These are phyloP conservation scores for Nasua narica DNA, from an alignment of 2,797 vertebrate genomes.

Conservation along the genomic window DNA sequence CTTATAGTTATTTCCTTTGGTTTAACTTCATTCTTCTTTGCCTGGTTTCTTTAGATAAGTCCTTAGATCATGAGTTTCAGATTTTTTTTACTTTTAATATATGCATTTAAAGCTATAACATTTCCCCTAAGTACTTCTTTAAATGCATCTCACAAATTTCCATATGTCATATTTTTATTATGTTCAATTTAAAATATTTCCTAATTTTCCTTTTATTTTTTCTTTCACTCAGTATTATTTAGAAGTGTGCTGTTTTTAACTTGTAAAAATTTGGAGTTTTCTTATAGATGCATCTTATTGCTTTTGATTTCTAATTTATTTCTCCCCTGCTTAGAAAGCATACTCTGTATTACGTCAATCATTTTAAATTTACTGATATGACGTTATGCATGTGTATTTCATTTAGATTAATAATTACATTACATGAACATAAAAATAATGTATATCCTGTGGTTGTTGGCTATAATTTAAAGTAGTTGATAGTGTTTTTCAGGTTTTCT, in stretches of 20 bases:
- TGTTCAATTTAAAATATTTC: background rate
- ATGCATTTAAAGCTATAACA: background rate
- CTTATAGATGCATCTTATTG: background rate
- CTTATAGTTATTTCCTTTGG: background rate
- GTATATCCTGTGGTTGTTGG: background rate
- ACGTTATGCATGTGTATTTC: background rate
- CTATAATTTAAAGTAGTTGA: background rate
- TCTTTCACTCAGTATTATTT: background rate
- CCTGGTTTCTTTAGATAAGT: background rate
- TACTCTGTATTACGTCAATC: background rate
- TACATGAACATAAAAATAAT: background rate
- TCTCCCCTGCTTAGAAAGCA: background rate
- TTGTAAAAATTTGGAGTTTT: background rate
- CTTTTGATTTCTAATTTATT: background rate
- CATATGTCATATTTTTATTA: background rate
- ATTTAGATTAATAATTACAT: background rate
- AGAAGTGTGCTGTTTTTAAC: background rate
- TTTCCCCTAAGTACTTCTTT: background rate
- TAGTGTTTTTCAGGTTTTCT: background rate
- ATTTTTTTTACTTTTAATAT: background rate
- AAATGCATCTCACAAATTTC: background rate
- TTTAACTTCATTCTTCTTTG: background rate
- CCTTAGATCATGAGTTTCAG: background rate
- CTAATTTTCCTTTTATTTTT: background rate
- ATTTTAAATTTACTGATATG: background rate